Conservation (phyloP, 2,113 vertebrate species). For the Neomonachus schauinslandi region DNA sequence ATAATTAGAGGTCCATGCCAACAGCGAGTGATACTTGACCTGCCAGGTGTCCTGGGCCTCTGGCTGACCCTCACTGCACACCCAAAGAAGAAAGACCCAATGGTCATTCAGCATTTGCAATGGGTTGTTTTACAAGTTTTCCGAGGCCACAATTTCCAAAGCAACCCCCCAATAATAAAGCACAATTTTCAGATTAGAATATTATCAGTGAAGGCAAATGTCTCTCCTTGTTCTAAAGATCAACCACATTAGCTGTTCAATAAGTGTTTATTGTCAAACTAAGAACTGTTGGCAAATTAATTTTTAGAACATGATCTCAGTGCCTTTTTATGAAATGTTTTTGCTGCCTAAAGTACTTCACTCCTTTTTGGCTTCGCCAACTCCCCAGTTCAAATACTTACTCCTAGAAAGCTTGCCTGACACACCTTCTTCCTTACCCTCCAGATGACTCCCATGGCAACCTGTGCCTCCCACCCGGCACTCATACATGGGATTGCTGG, state of each 20-base stretch:
- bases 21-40: not conserved
- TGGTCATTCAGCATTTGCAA: not conserved
- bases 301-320: not conserved
- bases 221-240: not conserved
- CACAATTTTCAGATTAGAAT: not conserved
- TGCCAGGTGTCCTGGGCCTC: not conserved
- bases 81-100: not conserved
- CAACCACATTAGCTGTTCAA: not conserved
- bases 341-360: not conserved
- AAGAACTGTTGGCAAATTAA: not conserved
- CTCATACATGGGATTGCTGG: rapidly evolving
- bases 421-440: not conserved
- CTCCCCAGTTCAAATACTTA: not conserved
- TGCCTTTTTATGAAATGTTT: not conserved
- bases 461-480: not conserved
- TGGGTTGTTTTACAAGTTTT: not conserved
- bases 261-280: not conserved
- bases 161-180: not conserved
- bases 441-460: not conserved
- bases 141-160: not conserved
- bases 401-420: not conserved
- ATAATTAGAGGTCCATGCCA: not conserved
- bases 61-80: not conserved
- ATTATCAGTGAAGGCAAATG: not conserved
- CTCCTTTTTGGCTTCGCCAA: not conserved